These are phyloP conservation scores for Dolichoris vasculosae DNA, from an alignment of 1,140 invertebrate genomes.

Conservation along the genomic window DNA sequence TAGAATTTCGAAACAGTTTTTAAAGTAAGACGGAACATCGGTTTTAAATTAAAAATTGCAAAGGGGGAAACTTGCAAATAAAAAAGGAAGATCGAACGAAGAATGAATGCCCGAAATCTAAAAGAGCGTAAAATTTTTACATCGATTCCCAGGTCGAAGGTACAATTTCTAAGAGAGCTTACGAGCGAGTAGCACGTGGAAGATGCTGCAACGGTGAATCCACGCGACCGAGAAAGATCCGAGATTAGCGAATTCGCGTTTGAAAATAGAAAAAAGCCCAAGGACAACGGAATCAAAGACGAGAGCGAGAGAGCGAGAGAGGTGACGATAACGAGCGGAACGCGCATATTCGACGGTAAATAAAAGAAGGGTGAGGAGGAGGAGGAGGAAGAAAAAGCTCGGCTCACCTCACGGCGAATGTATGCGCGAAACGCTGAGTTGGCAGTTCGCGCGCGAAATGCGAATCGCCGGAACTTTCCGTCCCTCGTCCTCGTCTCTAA, in stretches of 20 bases:
- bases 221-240: background rate
- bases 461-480: conserved; percentile 63
- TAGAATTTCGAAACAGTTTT: no score
- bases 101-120: no score
- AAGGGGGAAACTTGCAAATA: no score
- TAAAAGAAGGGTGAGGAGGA: background rate
- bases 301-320: conserved; percentile 6
- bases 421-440: conserved; percentile 61
- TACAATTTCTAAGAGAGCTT: no score
- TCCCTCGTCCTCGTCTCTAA: conserved; percentile 40
- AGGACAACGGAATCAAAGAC: background rate
- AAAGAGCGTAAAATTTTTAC: no score
- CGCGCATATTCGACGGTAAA: conserved; percentile 51
- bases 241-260: background rate
- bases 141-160: no score
- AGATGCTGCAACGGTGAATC: no score
- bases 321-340: conserved; percentile 2
- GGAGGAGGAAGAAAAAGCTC: conserved; percentile 13
- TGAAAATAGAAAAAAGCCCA: background rate
- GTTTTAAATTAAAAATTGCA: no score
- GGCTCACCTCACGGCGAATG: background rate
- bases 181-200: no score
- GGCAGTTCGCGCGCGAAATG: conserved; percentile 59
- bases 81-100: no score
- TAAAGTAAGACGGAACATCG: no score